Conservation (phyloP, 2,888 invertebrate species). For the Drosophila algonquin region DNA sequence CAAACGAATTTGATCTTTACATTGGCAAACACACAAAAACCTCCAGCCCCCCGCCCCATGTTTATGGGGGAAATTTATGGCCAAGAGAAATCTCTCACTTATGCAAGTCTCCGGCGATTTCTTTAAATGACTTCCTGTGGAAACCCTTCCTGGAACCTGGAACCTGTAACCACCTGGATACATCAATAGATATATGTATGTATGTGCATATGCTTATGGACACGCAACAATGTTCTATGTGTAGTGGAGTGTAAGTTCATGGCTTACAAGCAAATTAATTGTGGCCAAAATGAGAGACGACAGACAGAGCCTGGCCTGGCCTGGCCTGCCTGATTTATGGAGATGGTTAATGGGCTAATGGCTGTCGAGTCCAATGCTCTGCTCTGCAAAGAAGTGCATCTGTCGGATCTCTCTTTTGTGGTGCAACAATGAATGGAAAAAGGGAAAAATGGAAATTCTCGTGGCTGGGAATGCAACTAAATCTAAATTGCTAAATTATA, state of each 20-base stretch:
- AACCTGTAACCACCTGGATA: neutral
- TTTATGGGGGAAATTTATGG: neutral
- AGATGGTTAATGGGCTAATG: neutral
- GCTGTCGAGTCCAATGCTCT: slow-evolving; percentile 49
- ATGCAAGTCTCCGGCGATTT: neutral
- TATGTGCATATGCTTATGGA: slow-evolving; percentile 11
- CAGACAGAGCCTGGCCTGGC: neutral
- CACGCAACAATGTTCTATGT: slow-evolving; percentile 23
- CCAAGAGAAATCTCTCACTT: neutral
- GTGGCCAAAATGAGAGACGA: slow-evolving; percentile 31
- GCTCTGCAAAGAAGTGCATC: slow-evolving; percentile 32
- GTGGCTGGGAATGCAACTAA: slow-evolving; percentile 46
- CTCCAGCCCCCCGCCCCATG: neutral
- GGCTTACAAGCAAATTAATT: slow-evolving; percentile 41
- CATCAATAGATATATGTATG: slow-evolving; percentile 16
- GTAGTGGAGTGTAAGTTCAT: slow-evolving; percentile 45
- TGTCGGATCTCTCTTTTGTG: neutral
- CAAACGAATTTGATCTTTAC: neutral
- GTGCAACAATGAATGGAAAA: slow-evolving; percentile 8
- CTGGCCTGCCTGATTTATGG: slow-evolving; percentile 12
- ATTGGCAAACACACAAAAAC: neutral
- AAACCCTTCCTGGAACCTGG: neutral
- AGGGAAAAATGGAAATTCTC: slow-evolving; percentile 7
- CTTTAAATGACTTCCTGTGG: neutral
- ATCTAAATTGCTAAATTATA: slow-evolving; percentile 75